Percentiles rank a stretch among this genome's conserved stretches.
Evolutionary conservation across 2,113 vertebrate species (phyloP).

Genomic region (Archocentrus centrarchus): DNA sequence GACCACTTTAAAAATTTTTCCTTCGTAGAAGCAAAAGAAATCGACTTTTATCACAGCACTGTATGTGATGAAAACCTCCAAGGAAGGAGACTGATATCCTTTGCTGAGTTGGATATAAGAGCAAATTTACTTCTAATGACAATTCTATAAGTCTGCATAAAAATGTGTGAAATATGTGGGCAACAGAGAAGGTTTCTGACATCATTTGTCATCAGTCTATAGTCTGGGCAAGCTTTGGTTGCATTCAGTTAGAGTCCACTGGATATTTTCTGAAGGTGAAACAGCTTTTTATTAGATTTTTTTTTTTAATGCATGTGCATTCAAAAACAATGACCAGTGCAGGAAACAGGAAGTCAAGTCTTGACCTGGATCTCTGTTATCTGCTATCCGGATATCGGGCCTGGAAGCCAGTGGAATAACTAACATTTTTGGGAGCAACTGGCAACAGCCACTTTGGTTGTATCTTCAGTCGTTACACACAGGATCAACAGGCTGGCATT

Average conservation of each 20-base stretch:
- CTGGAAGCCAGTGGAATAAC: not conserved
- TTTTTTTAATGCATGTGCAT: not conserved
- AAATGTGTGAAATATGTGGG: not conserved
- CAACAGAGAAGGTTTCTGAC: not conserved
- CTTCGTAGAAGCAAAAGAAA: not conserved
- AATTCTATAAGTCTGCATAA: not conserved
- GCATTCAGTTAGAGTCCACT: not conserved
- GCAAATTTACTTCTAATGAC: not conserved
- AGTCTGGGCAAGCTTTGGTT: not conserved
- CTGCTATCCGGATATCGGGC: not conserved
- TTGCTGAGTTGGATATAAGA: not conserved
- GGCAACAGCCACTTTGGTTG: not conserved
- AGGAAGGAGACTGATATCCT: not conserved
- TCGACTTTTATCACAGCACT: not conserved
- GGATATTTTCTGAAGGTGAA: not conserved
- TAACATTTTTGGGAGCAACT: accelerated
- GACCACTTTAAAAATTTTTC: not conserved
- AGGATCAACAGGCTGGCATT: not conserved
- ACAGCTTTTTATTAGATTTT: not conserved
- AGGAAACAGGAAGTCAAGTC: not conserved
- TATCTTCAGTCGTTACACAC: too few relatives aligned
- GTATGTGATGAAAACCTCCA: not conserved
- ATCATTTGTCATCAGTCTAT: not conserved
- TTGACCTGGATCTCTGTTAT: not conserved
- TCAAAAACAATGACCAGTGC: not conserved